Evolutionary conservation across 1,140 invertebrate genomes (phyloP), one percentile per base, ranked within the genome.

Genomic region (Chironomus tepperi): DNA sequence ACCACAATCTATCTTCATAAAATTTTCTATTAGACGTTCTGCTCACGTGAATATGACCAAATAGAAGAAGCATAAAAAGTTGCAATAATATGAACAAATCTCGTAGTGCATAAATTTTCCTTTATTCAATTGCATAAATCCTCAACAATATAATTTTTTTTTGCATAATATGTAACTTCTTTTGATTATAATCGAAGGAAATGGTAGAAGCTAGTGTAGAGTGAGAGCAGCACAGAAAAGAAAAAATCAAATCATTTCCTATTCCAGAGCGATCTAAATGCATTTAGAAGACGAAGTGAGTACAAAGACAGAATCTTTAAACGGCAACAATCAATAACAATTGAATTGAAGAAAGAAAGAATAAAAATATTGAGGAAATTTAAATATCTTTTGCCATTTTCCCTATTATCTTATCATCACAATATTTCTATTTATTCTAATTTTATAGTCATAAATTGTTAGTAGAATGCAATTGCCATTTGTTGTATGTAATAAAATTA

Each of bases 381-480:
- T 70, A 70, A 70, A 70, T 70, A 70, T 70, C 65, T 21, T 19
- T 70, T 34, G 24, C 24, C 24, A 34, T 34, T n/a, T n/a, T n/a
- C n/a, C 18, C n/a, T 67, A 16, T 16, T 70, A 70, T 70, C 65
- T 18, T 19, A 70, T 70, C 65, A 21, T 19, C 16, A 18, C 18
- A 70, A 70, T 70, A 70, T 70, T 19, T 70, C n/a, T 70, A 9
- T 70, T 21, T 70, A 70, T 70, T 19, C 65, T 70, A 16, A 70
- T 70, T 70, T 70, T 18, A 70, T 18, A 70, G 65, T 70, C 16
- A 19, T 70, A 70, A 70, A 70, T 70, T 70, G 24, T 34, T 34
- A 34, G 24, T 34, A 34, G 24, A 34, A 34, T 34, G 24, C 24
- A 34, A 34, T 34, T 34, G 24, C 24, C 24, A 34, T 34, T 34